Evolutionary conservation across 1,140 invertebrate species (phyloP), one percentile per base, ranked within the genome.

Genomic region (Trichomalopsis sarcophagae): DNA sequence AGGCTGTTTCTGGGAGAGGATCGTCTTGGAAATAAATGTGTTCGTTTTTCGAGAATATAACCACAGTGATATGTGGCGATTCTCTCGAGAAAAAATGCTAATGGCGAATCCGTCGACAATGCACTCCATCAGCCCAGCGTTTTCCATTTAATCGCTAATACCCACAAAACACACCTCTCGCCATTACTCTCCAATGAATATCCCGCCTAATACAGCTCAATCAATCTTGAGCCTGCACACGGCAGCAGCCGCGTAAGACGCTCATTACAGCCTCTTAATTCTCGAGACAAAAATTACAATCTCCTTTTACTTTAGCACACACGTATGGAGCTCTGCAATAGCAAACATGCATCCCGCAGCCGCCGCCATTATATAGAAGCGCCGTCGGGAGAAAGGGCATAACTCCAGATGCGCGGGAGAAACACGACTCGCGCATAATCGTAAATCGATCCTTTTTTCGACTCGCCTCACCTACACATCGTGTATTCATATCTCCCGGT

Each of bases 391-490:
- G 47, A 71, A 40, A 78, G 23, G 27, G 14, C 69, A 80, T 79
- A 79, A 80, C 27, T 84, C 68, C 44, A 79, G 75, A 79, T 84
- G 74, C 62, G 82, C 74, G 82, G 0, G 82, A 84, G 84, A 77
- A 81, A 78, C 75, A 82, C 80, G 80, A 66, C 80, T 78, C 44
- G 23, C 50, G 47, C 76, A 82, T 74, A 86, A 82, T 78, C 74
- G 76, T 86, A 84, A 84, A 84, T 84, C 69, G 83, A 84, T 81
- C 83, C 47, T 50, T 50, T 44, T 50, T n/a, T 27, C 23, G 36
- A 40, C 74, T 62, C 55, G 30, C 9, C 55, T 13, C 13, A 55
- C 69, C 69, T 27, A 33, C 30, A 33, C 23, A 33, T 71, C 69
- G 3, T 27, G 10, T 27, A 17, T 33, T 71, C 69, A n/a, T 62